Percentiles rank a stretch among this genome's conserved stretches.
phyloP scores from a whole-genome alignment of 2,113 vertebrate species.

The Galbula dea region DNA sequence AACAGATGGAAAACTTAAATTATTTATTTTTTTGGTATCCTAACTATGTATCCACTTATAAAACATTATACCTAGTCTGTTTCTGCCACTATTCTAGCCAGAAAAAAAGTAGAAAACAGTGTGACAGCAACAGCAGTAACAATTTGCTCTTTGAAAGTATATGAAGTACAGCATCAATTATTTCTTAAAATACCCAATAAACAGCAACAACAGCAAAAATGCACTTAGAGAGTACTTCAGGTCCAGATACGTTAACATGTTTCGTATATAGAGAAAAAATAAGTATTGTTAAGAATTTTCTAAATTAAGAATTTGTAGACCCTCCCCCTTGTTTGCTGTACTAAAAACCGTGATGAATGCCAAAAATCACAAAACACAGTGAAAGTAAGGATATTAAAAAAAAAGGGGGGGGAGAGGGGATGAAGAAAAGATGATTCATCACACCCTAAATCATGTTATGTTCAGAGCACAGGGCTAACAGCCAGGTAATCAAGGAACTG shows the following conservation, averaged over 20 bases:
- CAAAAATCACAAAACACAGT: not conserved
- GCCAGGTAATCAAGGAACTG: not conserved
- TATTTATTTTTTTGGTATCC: not conserved
- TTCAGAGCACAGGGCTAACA: not conserved
- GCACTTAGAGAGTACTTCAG: not conserved
- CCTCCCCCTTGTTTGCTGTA: not conserved
- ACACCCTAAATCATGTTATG: not conserved
- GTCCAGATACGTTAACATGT: not conserved
- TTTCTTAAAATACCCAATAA: not conserved
- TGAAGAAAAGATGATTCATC: not conserved
- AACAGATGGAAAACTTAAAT: not conserved
- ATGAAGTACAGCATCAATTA: not conserved
- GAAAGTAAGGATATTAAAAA: no score
- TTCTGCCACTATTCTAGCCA: not conserved
- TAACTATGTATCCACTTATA: not conserved
- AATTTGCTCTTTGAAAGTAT: not conserved
- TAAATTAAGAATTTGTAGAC: not conserved
- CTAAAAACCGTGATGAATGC: not conserved
- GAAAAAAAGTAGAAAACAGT: not conserved
- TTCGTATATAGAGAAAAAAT: not conserved
- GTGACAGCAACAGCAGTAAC: not conserved
- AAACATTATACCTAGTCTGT: not conserved
- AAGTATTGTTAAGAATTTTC: not conserved
- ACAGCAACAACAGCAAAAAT: not conserved
- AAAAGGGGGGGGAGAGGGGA: no score